A percentile compares a stretch with the other conserved stretches of the same genome.
phyloP scores from a whole-genome alignment of 1,140 invertebrate species.

The Cryptotermes secundus region DNA sequence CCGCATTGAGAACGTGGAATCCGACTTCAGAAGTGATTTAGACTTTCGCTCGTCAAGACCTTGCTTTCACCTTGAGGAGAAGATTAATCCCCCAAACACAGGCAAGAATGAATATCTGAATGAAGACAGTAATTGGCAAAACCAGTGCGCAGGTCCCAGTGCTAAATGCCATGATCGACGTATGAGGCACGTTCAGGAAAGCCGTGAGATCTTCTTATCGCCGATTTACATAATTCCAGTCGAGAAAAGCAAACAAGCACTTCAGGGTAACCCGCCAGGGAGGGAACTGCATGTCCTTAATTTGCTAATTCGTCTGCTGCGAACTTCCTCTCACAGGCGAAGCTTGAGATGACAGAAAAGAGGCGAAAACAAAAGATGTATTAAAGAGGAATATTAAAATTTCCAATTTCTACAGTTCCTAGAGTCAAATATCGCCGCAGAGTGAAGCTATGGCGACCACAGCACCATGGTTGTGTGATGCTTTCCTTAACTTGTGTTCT shows the following conservation, averaged over 20 bases:
- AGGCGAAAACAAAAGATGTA: background rate
- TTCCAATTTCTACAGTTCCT: too few relatives aligned
- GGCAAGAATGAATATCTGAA: background rate
- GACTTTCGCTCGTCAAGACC: background rate
- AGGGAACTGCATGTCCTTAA: background rate
- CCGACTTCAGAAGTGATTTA: too few relatives aligned
- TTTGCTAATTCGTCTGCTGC: background rate
- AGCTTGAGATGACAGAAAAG: background rate
- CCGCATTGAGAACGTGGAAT: too few relatives aligned
- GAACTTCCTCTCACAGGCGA: background rate
- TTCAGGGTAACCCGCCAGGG: constrained; percentile 6
- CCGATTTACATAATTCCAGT: constrained; percentile 17
- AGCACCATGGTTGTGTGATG: too few relatives aligned
- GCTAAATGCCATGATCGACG: background rate
- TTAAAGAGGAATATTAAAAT: background rate
- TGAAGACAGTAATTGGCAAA: background rate
- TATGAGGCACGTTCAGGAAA: background rate
- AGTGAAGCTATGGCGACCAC: too few relatives aligned
- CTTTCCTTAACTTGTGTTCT: too few relatives aligned
- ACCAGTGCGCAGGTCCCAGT: background rate
- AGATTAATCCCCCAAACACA: background rate
- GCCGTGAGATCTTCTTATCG: background rate
- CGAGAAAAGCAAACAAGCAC: constrained; percentile 15
- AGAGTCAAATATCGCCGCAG: too few relatives aligned
- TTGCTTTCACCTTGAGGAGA: background rate